A percentile compares a stretch with the other conserved stretches of the same genome.
These are phyloP conservation scores for Anser brachyrhynchus DNA, from an alignment of 2,113 vertebrate genomes.

Conservation along the genomic window DNA sequence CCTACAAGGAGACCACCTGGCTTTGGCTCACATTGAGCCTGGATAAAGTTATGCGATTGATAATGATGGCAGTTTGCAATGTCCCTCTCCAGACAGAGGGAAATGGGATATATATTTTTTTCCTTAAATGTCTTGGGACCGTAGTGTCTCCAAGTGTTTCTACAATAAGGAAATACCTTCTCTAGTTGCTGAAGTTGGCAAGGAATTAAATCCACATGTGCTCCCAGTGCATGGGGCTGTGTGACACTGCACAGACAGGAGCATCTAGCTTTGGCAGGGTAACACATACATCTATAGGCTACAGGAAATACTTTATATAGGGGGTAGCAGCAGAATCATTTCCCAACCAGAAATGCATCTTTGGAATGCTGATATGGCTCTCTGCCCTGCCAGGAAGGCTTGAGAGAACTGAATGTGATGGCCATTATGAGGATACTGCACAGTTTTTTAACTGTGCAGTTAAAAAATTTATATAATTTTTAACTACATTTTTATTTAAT, in stretches of 20 bases:
- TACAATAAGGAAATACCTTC: not conserved
- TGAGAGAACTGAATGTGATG: not conserved
- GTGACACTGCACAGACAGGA: rapidly evolving
- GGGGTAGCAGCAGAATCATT: not conserved
- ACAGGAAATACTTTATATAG: not conserved
- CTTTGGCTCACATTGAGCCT: not conserved
- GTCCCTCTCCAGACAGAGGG: not conserved
- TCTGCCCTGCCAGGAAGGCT: rapidly evolving
- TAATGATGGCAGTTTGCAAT: not conserved
- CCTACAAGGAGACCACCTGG: not conserved
- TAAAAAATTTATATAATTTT: too few species aligned
- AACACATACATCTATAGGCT: rapidly evolving
- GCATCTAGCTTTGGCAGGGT: not conserved
- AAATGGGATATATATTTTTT: not conserved
- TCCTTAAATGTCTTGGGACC: not conserved
- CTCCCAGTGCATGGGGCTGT: not conserved
- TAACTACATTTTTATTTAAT: too few species aligned
- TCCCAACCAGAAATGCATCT: not conserved
- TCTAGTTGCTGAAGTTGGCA: not conserved
- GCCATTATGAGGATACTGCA: not conserved
- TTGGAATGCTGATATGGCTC: not conserved
- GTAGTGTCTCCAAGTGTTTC: not conserved
- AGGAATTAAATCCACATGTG: not conserved
- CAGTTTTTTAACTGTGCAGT: not conserved
- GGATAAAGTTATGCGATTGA: not conserved